Percentiles rank a stretch among this genome's conserved stretches.
These are phyloP conservation scores for Drosophila multiciliata DNA, from an alignment of 2,888 invertebrate genomes.

Conservation along the genomic window DNA sequence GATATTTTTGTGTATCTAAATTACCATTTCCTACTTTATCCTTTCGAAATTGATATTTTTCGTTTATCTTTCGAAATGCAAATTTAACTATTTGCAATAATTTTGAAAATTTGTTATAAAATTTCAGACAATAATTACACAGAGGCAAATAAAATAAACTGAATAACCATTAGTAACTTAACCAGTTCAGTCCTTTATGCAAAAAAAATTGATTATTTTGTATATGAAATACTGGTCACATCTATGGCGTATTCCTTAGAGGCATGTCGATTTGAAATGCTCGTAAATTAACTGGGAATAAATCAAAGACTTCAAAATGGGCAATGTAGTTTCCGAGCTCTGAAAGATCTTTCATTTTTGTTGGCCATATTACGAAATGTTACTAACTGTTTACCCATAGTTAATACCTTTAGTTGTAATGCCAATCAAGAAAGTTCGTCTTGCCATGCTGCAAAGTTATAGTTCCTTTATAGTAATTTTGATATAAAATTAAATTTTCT, in stretches of 20 bases:
- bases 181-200: neutral
- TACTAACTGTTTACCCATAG: neutral
- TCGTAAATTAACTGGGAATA: neutral
- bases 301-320: neutral
- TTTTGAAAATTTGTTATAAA: no score
- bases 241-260: neutral
- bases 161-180: no score
- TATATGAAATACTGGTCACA: neutral
- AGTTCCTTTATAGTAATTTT: neutral
- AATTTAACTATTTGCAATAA: no score
- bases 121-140: neutral
- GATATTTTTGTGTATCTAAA: no score
- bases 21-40: no score
- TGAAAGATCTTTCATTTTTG: neutral
- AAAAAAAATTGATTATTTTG: neutral
- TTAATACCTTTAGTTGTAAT: neutral
- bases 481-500: fast-evolving
- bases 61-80: no score
- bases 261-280: neutral
- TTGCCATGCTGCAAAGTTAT: neutral
- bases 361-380: neutral
- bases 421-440: neutral
- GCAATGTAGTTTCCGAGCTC: neutral
- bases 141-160: neutral
- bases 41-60: no score